Percentiles rank a stretch among this genome's conserved stretches.
Conservation (phyloP, 1,140 invertebrate species). For the Trichonephila clavata region DNA sequence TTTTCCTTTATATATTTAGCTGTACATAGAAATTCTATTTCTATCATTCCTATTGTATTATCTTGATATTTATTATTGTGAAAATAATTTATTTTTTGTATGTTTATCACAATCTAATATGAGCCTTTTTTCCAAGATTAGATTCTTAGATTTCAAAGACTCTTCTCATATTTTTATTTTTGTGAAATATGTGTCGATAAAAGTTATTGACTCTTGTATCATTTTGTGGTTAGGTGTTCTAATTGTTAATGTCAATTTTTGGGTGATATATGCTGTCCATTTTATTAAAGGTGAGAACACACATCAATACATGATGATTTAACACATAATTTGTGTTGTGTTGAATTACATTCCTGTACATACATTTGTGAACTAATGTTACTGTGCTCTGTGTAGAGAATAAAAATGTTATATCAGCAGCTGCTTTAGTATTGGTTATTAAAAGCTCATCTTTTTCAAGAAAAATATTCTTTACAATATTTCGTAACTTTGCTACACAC, state of each 20-base stretch:
- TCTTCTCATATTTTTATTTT: neutral
- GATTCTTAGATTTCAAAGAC: neutral
- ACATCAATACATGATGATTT: conserved; percentile 22
- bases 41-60: conserved; percentile 4
- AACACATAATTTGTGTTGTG: conserved; percentile 5
- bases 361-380: conserved; percentile 38
- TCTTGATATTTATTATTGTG: neutral
- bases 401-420: conserved; percentile 51
- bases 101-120: neutral
- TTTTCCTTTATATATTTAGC: neutral
- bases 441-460: neutral
- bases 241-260: conserved; percentile 15
- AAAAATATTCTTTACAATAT: no score
- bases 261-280: conserved; percentile 23
- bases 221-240: conserved; percentile 42
- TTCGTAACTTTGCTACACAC: no score
- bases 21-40: neutral
- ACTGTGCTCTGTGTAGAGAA: conserved; percentile 48
- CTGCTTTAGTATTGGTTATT: neutral
- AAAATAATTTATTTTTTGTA: conserved; percentile 28
- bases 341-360: conserved; percentile 52
- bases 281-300: neutral
- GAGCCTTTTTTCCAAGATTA: neutral
- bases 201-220: neutral
- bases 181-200: neutral